These are phyloP conservation scores for Okamejei kenojei DNA, from an alignment of 2,797 vertebrate genomes.

Conservation along the genomic window DNA sequence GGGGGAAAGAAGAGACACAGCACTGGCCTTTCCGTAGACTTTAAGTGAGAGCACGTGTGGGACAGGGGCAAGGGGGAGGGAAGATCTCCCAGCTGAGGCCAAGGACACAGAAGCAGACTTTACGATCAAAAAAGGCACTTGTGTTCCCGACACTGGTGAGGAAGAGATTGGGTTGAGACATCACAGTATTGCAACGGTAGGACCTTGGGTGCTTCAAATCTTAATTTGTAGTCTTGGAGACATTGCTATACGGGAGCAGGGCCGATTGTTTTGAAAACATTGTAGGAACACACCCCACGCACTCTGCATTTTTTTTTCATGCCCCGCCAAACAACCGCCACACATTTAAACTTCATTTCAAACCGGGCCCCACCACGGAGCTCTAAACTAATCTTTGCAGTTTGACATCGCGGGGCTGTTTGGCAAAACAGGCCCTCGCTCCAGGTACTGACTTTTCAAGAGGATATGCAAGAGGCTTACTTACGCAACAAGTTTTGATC, in stretches of 20 bases:
- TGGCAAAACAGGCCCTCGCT: neutral
- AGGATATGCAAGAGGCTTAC: neutral
- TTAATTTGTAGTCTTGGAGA: neutral
- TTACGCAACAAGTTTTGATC: neutral
- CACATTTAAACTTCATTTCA: neutral
- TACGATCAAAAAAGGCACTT: conserved; percentile 29
- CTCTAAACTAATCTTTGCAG: neutral
- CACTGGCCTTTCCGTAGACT: neutral
- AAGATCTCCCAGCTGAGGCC: neutral
- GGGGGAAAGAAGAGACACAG: neutral
- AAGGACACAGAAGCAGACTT: conserved; percentile 22
- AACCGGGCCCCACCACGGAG: neutral
- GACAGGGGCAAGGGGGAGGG: neutral
- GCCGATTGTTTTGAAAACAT: neutral
- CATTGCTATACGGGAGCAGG: neutral
- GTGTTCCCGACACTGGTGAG: conserved; percentile 22
- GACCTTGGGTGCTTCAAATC: neutral
- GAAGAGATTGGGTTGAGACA: conserved; percentile 6
- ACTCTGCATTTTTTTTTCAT: neutral
- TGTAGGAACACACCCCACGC: neutral
- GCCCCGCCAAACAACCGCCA: neutral
- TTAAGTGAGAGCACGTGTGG: neutral
- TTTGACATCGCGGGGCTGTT: neutral
- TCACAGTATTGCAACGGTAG: conserved; percentile 24
- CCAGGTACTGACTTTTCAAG: neutral